Base-by-base conservation (phyloP, 2,888 invertebrate species). In the Eupelmus urozonus region DNA sequence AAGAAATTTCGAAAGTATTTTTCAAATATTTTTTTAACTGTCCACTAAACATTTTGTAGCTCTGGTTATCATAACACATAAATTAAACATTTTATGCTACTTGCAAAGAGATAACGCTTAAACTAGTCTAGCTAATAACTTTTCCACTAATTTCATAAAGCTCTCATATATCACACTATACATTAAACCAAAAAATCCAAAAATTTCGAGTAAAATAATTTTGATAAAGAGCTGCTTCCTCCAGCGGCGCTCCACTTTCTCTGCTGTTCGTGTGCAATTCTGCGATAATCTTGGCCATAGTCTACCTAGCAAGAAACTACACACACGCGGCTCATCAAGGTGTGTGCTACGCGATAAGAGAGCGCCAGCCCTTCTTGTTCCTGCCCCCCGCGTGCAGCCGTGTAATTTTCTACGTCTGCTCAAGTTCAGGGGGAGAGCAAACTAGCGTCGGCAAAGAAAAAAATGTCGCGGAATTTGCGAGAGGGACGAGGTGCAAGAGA, bases 321-420 rank as follows among this genome's bases (percentile, higher is more conserved):
- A 7, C 16, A 45, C 27, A 16, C 13, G 27, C 16, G 29, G 34
- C 13, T 42, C 40, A 42, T 27, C 23, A 42, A 40, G 40, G 40
- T 42, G 27, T n/a, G 42, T 23, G 34, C 3, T 45, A 45, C 45
- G 42, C 63, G 63, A 45, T 63, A 63, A 63, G 63, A 16, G 42
- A 42, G 7, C 2, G n/a, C 16, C 45, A 13, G 2, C 16, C 45
- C 13, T 16, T 45, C 45, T 45, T 16, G 29, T 1, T n/a, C 34
- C 18, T 9, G 13, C 9, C 16, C 13, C 13, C 3, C 1, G 9
- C 16, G 9, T 11, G 13, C 18, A 18, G 18, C n/a, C 29, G 59
- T 18, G 20, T 40, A 20, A 59, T n/a, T 59, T 59, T 59, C 13
- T 29, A n/a, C 29, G 18, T 2, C 57, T 29, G 13, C 13, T 45